These are phyloP conservation scores for Odontomyia ornata DNA, from an alignment of 2,888 invertebrate genomes.

Conservation along the genomic window DNA sequence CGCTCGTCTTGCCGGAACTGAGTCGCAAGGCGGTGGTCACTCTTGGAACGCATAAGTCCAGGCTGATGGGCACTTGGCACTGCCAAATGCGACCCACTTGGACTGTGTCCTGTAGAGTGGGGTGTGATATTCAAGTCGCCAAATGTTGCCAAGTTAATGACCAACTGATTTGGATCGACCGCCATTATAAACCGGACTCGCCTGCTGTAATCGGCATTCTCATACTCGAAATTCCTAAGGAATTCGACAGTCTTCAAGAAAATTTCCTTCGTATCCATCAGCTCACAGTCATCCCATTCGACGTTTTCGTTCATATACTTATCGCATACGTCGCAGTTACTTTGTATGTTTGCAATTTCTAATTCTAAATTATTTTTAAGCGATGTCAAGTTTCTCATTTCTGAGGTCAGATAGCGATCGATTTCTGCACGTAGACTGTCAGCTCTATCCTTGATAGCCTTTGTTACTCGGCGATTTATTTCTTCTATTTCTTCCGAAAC, in stretches of 20 bases:
- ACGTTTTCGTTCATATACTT: constrained; percentile 91
- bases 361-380: constrained; percentile 93
- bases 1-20: constrained; percentile 87
- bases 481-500: constrained; percentile 95
- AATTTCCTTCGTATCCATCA: constrained; percentile 95
- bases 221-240: constrained; percentile 92
- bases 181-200: constrained; percentile 87
- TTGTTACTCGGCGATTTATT: constrained; percentile 84
- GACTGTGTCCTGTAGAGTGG: constrained; percentile 65
- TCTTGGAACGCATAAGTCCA: constrained; percentile 90
- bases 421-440: constrained; percentile 88
- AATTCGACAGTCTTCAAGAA: constrained; percentile 96
- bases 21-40: constrained; percentile 88
- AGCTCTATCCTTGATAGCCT: constrained; percentile 89
- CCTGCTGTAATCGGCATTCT: constrained; percentile 87
- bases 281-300: constrained; percentile 91
- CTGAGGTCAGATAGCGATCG: constrained; percentile 89
- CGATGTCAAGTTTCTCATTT: constrained; percentile 84
- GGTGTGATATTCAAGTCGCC: constrained; percentile 87
- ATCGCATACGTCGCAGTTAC: constrained; percentile 96
- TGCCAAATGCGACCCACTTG: constrained; percentile 66
- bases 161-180: constrained; percentile 91
- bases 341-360: constrained; percentile 93
- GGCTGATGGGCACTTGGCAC: constrained; percentile 73
- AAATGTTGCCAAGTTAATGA: constrained; percentile 85